A percentile compares a stretch with the other conserved stretches of the same genome.
phyloP scores from a whole-genome alignment of 2,888 invertebrate genomes.

The Anagyrus pseudococci region DNA sequence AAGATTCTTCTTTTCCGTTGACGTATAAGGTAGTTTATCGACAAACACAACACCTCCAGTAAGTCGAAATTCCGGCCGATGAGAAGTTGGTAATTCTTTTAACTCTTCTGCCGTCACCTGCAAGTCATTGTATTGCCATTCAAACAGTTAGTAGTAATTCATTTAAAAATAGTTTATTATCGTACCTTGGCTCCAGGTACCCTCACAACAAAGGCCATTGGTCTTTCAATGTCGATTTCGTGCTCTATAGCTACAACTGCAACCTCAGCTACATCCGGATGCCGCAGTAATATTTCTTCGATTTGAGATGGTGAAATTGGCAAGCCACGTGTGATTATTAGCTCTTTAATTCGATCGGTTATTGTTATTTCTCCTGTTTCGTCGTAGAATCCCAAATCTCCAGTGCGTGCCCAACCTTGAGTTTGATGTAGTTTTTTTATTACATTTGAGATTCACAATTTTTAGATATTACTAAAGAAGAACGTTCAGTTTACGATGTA shows the following conservation, averaged over 20 bases:
- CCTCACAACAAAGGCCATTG: constrained; percentile 51
- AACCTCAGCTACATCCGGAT: constrained; percentile 50
- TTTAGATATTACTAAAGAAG: too few relatives aligned
- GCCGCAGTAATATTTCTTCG: constrained; percentile 46
- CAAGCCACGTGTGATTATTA: constrained; percentile 52
- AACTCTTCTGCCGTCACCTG: constrained; percentile 52
- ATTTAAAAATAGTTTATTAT: neutral
- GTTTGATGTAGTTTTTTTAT: too few relatives aligned
- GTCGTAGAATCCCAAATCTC: constrained; percentile 53
- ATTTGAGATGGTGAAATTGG: constrained; percentile 54
- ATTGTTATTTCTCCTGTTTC: constrained; percentile 51
- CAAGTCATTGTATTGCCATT: neutral
- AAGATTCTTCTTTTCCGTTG: constrained; percentile 46
- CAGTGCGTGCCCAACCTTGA: constrained; percentile 53
- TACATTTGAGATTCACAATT: too few relatives aligned
- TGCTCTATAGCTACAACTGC: constrained; percentile 51
- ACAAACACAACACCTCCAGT: constrained; percentile 51
- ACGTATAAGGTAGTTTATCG: constrained; percentile 46
- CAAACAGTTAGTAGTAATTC: neutral
- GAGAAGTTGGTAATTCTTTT: constrained; percentile 42
- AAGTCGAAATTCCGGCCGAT: constrained; percentile 45
- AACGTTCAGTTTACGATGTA: too few relatives aligned
- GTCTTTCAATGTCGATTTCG: constrained; percentile 48
- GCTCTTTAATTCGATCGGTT: constrained; percentile 52
- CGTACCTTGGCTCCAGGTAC: constrained; percentile 41